Conservation (phyloP, 2,888 invertebrate species). For the Brachylomia viminalis region DNA sequence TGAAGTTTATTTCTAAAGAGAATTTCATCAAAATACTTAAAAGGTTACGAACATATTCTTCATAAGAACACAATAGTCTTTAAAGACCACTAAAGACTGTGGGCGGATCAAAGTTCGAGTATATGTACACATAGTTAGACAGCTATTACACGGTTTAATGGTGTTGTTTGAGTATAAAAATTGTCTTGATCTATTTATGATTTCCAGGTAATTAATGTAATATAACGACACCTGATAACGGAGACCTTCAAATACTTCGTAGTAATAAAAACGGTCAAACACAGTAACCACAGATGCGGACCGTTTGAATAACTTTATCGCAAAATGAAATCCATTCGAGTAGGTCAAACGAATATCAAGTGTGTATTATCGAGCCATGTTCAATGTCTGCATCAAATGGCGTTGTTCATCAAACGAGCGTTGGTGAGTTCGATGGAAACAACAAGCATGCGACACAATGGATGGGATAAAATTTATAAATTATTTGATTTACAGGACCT, state of each 20-base stretch:
- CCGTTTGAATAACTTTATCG: not conserved
- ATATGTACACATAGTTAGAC: not conserved
- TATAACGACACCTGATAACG: not conserved
- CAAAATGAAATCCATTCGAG: not conserved
- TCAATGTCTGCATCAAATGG: not conserved
- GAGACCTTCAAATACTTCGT: not conserved
- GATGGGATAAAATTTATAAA: not conserved
- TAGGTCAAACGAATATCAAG: not conserved
- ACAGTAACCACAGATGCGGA: not conserved
- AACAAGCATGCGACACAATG: not conserved
- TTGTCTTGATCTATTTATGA: no score
- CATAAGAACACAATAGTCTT: not conserved
- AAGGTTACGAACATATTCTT: not conserved
- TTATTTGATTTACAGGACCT: not conserved
- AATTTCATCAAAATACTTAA: not conserved
- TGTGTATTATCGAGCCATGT: not conserved
- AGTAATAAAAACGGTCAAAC: not conserved
- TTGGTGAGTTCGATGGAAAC: not conserved
- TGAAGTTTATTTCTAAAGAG: not conserved
- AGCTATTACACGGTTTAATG: not conserved
- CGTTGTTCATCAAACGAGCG: not conserved
- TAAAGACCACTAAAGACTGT: not conserved
- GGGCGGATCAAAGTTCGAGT: not conserved
- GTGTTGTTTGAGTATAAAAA: not conserved
- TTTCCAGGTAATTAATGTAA: not conserved